Percentiles rank a stretch among this genome's conserved stretches.
Evolutionary conservation across 1,140 invertebrate species (phyloP).

Genomic region (Zophobas atratus): DNA sequence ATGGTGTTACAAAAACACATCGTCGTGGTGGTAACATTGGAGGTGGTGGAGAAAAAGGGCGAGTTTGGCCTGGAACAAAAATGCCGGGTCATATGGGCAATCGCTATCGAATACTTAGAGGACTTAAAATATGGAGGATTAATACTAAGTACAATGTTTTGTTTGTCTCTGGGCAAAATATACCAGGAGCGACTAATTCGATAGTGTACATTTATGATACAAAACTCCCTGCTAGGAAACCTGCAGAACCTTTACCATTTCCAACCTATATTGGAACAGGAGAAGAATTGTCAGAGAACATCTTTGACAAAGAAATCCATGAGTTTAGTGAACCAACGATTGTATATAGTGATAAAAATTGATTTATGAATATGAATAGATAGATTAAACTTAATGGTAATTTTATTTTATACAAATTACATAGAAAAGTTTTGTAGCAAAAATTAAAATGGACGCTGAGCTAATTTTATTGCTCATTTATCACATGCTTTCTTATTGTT

Average conservation of each 20-base stretch:
- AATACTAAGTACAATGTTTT: constrained; percentile 96
- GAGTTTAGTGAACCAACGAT: constrained; percentile 80
- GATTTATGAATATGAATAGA: too few relatives aligned
- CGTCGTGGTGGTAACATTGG: constrained; percentile 93
- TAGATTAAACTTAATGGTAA: too few relatives aligned
- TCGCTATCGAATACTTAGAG: constrained; percentile 79
- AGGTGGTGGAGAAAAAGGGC: constrained; percentile 84
- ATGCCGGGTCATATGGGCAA: constrained; percentile 98
- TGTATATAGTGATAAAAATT: constrained; percentile 75
- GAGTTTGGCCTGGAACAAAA: constrained; percentile 96
- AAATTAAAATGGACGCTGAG: too few relatives aligned
- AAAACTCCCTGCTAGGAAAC: constrained; percentile 75
- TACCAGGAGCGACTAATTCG: constrained; percentile 88
- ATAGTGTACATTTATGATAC: constrained; percentile 90
- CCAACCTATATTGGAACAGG: constrained; percentile 82
- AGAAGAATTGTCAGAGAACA: constrained; percentile 76
- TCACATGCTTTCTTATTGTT: too few relatives aligned
- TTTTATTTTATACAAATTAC: too few relatives aligned
- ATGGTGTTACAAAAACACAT: constrained; percentile 97
- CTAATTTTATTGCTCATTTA: too few relatives aligned
- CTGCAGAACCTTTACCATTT: constrained; percentile 79
- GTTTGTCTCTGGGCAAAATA: constrained; percentile 85
- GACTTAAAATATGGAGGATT: constrained; percentile 89
- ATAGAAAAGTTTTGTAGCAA: too few relatives aligned
- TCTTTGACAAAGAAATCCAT: constrained; percentile 82